Evolutionary conservation across 2,888 invertebrate species (phyloP), one percentile per base, ranked within the genome.

Genomic region (Tachina lurida): DNA sequence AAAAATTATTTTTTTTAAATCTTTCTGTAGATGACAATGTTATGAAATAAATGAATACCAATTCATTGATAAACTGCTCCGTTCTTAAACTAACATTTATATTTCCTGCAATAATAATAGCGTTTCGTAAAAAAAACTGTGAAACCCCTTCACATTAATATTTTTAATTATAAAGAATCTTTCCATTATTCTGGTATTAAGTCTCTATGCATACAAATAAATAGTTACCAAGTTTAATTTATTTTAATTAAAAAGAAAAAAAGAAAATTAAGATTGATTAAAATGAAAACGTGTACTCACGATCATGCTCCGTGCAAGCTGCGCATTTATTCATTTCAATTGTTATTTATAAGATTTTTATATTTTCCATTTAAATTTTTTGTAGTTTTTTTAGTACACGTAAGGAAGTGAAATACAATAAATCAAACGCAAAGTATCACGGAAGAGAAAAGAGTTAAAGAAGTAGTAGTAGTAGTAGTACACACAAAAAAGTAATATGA

Each of bases 221-320:
- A 60, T 45, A 39, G 39, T 52, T 54, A 68, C 60, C 62, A 58
- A 65, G 41, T 65, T 63, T 19, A 80, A 75, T 81, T 54, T 17
- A 4, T 67, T 68, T 67, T 70, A 17, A 60, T 60, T 10, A 22
- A 63, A 52, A 52, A 49, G 13, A 56, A 75, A 22, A 22, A 65
- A 84, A 63, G 13, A 22, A 81, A 58, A 52, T 12, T 74, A 79
- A 79, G 71, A 81, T 81, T 62, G 63, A 87, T 82, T 80, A 88
- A 88, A 87, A 87, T 84, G 82, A 89, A 90, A 91, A 92, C 91
- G 90, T 92, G 91, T 96, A 96, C 96, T 96, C 95, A 96, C 96
- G 95, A 96, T 96, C 96, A 96, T 96, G 96, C 96, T 96, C 96
- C 96, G 96, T 96, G 96, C 96, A 96, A 96, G 96, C 96, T 95